Evolutionary conservation across 2,888 invertebrate genomes (phyloP), one percentile per base, ranked within the genome.

Genomic region (Halictus ligatus): DNA sequence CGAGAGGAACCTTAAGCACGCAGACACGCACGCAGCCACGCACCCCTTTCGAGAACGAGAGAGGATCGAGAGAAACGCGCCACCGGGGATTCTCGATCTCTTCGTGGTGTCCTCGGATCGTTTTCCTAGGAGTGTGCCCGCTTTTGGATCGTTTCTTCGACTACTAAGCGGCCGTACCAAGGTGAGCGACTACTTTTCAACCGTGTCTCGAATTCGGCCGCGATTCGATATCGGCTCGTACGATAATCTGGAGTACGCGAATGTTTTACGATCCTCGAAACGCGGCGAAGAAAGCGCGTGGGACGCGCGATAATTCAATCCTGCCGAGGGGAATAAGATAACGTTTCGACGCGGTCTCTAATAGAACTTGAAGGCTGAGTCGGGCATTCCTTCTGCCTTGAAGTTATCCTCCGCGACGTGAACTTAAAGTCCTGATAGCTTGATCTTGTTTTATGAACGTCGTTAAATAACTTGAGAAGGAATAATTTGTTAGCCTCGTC

Each of bases 1-100:
- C 90, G 87, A 90, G 90, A 90, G 75, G 83, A 73, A 90, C 79
- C 83, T 75, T 85, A 81, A 81, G 83, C 88, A 88, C 83, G 87
- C 85, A 86, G 79, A 77, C 88, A 80, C 85, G 79, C 83, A 80
- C 85, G 80, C 80, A 85, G 81, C 71, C 89, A 76, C 82, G 83
- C 88, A 85, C 69, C 89, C 85, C 87, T 82, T 85, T 84, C 84
- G 88, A 88, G 83, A 78, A 84, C 48, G 73, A 64, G 64, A 64
- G 64, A 89, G 78, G 43, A 87, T 76, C 76, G 50, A 54, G 60
- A 86, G 79, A 78, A 85, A 80, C 88, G 81, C 78, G 84, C 71
- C 82, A 80, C 75, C 76, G 74, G 69, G 81, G 89, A 89, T 87
- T 5, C 87, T 87, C 81, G 86, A 86, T 89, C 84, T 82, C 83